These are phyloP conservation scores for Troides aeacus DNA, from an alignment of 2,888 invertebrate species.

Conservation along the genomic window DNA sequence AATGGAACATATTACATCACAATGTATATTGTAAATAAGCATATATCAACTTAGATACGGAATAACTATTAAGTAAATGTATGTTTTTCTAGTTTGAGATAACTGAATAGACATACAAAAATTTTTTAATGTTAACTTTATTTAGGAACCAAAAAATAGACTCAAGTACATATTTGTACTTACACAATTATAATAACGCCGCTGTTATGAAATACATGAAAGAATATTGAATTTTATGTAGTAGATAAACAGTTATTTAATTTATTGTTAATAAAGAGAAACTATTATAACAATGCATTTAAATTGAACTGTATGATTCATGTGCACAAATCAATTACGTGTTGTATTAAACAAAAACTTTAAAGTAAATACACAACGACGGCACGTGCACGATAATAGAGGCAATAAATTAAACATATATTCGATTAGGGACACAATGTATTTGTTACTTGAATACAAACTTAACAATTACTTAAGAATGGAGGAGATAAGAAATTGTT, in stretches of 20 bases:
- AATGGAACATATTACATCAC: no score
- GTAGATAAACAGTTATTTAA: no score
- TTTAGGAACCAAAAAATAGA: no score
- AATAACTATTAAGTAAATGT: no score
- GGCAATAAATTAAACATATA: not conserved
- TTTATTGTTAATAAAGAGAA: not conserved
- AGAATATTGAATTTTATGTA: not conserved
- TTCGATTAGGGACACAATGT: constrained; percentile 1
- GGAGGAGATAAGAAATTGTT: not conserved
- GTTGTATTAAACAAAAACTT: not conserved
- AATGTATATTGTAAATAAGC: no score
- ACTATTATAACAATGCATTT: not conserved
- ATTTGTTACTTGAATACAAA: not conserved
- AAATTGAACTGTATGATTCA: not conserved
- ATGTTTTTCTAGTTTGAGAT: no score
- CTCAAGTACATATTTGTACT: no score
- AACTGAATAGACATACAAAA: no score
- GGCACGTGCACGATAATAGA: constrained; percentile 3
- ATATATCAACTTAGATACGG: no score
- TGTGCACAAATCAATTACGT: not conserved
- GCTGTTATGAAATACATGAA: no score
- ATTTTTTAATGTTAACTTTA: no score
- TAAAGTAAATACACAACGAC: not conserved
- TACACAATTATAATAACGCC: no score
- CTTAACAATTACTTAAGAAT: not conserved